Evolutionary conservation across 2,113 vertebrate species (phyloP).

Genomic region (Caranx melampygus): DNA sequence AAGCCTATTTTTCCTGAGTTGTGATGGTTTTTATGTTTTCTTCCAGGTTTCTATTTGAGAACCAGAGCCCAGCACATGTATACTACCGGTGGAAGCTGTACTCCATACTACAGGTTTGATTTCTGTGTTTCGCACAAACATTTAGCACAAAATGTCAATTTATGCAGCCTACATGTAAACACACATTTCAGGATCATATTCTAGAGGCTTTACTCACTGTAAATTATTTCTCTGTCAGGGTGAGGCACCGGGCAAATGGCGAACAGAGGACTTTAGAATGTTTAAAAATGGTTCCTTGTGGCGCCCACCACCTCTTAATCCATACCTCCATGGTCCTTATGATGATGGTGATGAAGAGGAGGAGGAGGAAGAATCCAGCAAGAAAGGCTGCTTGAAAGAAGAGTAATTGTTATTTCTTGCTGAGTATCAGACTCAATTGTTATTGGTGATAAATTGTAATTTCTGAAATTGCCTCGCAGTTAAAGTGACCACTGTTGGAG

Average conservation of each 20-base stretch:
- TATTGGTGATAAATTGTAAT: not conserved
- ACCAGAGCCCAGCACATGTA: slow-evolving; percentile 98
- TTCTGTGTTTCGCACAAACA: not conserved
- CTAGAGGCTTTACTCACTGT: not conserved
- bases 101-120: slow-evolving; percentile 94
- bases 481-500: too few relatives aligned
- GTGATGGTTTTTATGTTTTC: not conserved
- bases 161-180: not conserved
- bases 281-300: slow-evolving; percentile 98
- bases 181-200: not conserved
- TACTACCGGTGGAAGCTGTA: slow-evolving; percentile 99
- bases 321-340: slow-evolving; percentile 94
- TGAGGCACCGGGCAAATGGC: slow-evolving; percentile 96
- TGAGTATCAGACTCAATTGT: not conserved
- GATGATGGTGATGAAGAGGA: slow-evolving; percentile 94
- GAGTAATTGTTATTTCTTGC: slow-evolving; percentile 86
- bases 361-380: slow-evolving; percentile 91
- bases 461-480: not conserved
- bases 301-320: slow-evolving; percentile 97
- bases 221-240: slow-evolving; percentile 81
- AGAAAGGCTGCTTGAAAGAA: slow-evolving; percentile 97
- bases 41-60: slow-evolving; percentile 98
- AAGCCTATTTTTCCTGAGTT: not conserved
- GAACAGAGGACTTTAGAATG: slow-evolving; percentile 97
- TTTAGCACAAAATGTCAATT: not conserved